These are phyloP conservation scores for Rhopalosiphum nymphaeae DNA, from an alignment of 2,888 invertebrate genomes.

Conservation along the genomic window DNA sequence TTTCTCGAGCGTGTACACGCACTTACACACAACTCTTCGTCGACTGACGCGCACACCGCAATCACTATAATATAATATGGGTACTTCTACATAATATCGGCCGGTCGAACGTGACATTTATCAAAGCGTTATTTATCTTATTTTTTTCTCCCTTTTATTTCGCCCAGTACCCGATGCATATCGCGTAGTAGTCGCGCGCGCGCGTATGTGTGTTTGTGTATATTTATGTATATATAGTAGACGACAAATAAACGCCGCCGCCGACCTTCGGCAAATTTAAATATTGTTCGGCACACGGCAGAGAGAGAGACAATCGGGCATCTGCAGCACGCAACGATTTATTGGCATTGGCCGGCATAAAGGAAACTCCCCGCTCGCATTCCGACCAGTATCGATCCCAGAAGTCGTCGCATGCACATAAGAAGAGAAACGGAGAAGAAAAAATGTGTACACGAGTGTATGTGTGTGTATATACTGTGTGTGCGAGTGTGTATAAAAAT, in stretches of 20 bases:
- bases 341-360: slow-evolving; percentile 64
- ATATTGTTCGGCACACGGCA: slow-evolving; percentile 55
- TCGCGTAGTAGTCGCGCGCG: slow-evolving; percentile 48
- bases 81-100: slow-evolving; percentile 37
- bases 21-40: slow-evolving; percentile 5
- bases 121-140: slow-evolving; percentile 63
- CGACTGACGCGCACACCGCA: not conserved
- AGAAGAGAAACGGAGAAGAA: slow-evolving; percentile 38
- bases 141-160: slow-evolving; percentile 42
- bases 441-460: not conserved
- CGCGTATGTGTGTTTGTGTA: not conserved
- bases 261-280: slow-evolving; percentile 65
- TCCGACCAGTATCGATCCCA: slow-evolving; percentile 65
- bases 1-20: not conserved
- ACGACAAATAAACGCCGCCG: slow-evolving; percentile 65
- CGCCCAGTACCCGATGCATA: slow-evolving; percentile 53
- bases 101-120: slow-evolving; percentile 59
- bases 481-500: slow-evolving; percentile 15
- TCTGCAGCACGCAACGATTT: slow-evolving; percentile 60
- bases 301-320: slow-evolving; percentile 55
- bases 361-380: slow-evolving; percentile 65
- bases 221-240: slow-evolving; percentile 47
- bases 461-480: not conserved
- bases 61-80: slow-evolving; percentile 21
- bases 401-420: slow-evolving; percentile 56